Evolutionary conservation across 1,140 invertebrate genomes (phyloP).

Genomic region (Diorhabda sublineata): DNA sequence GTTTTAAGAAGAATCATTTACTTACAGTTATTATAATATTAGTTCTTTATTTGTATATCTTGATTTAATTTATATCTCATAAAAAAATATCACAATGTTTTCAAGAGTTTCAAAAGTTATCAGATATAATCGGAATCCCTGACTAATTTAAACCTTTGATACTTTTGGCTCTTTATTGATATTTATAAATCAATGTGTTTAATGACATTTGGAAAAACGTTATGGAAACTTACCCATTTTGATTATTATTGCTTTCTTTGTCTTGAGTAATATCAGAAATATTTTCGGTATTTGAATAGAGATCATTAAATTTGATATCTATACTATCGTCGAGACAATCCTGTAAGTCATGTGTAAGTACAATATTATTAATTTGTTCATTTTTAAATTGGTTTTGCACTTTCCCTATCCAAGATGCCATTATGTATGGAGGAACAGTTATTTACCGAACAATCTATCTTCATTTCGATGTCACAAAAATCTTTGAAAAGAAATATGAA

Average conservation of each 20-base stretch:
- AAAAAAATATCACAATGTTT: too few species aligned
- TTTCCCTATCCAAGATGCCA: constrained; percentile 28
- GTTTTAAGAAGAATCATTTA: too few species aligned
- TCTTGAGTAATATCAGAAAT: constrained; percentile 7
- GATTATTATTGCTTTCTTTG: constrained; percentile 1
- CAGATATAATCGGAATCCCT: too few species aligned
- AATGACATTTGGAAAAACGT: too few species aligned
- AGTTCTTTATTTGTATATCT: too few species aligned
- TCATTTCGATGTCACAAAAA: background rate
- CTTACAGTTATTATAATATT: too few species aligned
- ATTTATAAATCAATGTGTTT: too few species aligned
- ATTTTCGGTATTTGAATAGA: constrained; percentile 40
- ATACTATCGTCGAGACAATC: constrained; percentile 56
- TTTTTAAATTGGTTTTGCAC: constrained; percentile 22
- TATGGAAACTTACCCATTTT: background rate
- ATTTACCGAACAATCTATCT: background rate
- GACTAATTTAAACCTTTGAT: too few species aligned
- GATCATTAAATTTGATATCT: constrained; percentile 52
- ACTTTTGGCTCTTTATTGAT: too few species aligned
- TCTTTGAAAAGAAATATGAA: background rate
- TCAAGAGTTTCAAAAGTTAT: too few species aligned
- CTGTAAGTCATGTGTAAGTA: constrained; percentile 53
- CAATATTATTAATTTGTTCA: constrained; percentile 43
- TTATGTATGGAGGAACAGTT: constrained; percentile 10
- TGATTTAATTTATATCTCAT: too few species aligned